phyloP scores from a whole-genome alignment of 2,113 vertebrate genomes.

The Propithecus coquereli region DNA sequence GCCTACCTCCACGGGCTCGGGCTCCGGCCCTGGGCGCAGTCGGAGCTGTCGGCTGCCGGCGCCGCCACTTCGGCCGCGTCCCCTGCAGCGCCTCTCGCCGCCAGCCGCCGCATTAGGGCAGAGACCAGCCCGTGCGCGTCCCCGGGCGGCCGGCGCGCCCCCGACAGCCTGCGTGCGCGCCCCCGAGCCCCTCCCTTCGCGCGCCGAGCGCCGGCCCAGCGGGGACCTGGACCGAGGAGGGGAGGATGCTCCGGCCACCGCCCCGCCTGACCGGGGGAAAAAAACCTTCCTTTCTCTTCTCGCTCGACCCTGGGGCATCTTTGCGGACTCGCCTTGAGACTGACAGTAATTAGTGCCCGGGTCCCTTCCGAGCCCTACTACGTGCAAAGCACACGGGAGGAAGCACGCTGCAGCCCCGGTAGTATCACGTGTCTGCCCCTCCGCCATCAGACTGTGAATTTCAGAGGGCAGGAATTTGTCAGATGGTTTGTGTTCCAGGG shows the following conservation, averaged over 20 bases:
- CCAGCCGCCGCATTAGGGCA: slow-evolving; percentile 74
- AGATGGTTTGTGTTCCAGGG: not conserved
- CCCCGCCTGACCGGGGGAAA: fast-evolving
- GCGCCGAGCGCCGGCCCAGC: not conserved
- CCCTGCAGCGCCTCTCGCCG: slow-evolving; percentile 56
- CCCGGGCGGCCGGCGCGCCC: slow-evolving; percentile 67
- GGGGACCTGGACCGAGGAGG: not conserved
- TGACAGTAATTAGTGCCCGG: fast-evolving
- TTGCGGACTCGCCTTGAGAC: not conserved
- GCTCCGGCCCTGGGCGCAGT: slow-evolving; percentile 37
- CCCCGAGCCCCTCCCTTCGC: slow-evolving; percentile 60
- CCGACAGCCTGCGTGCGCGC: slow-evolving; percentile 76
- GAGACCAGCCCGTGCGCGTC: slow-evolving; percentile 71
- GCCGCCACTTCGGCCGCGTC: slow-evolving; percentile 36
- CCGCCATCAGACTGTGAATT: not conserved
- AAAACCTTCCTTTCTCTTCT: not conserved
- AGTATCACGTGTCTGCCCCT: not conserved
- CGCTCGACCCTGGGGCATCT: not conserved
- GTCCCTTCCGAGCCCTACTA: not conserved
- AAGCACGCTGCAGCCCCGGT: not conserved
- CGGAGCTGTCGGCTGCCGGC: not conserved
- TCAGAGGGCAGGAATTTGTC: not conserved
- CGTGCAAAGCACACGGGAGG: not conserved
- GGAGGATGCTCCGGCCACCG: not conserved
- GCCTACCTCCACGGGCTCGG: slow-evolving; percentile 54